Evolutionary conservation across 2,888 invertebrate species (phyloP).

Genomic region (Eutolmus rufibarbis): DNA sequence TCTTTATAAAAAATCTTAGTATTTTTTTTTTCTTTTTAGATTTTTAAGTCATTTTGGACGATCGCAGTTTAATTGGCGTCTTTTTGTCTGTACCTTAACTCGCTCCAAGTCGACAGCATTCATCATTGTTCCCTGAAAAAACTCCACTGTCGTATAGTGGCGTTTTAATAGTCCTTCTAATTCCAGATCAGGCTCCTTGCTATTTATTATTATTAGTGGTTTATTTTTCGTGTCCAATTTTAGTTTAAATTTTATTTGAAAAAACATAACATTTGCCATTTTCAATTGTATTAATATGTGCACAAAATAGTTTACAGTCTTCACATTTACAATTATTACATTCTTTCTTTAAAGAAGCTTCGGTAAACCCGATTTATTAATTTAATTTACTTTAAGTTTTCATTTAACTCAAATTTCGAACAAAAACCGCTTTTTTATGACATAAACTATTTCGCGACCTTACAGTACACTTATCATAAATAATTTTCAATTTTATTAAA

Average conservation of each 20-base stretch:
- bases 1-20: neutral
- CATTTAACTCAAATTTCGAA: too few species aligned
- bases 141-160: conserved; percentile 99
- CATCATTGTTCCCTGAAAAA: conserved; percentile 99
- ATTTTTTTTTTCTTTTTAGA: conserved; percentile 31
- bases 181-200: conserved; percentile 99
- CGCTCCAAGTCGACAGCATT: conserved; percentile 99
- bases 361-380: too few species aligned
- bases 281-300: neutral
- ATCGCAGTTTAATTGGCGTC: conserved; percentile 57
- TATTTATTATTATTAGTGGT: conserved; percentile 66
- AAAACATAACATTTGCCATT: neutral
- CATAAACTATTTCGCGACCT: neutral
- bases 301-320: conserved; percentile 7
- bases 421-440: neutral
- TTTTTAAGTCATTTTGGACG: neutral
- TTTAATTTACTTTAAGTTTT: neutral
- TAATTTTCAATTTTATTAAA: neutral
- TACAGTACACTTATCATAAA: neutral
- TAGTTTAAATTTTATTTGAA: neutral
- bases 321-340: neutral
- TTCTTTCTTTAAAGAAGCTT: neutral
- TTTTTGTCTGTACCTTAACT: conserved; percentile 85
- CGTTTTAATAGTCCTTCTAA: conserved; percentile 99
- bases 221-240: neutral